A percentile compares a stretch with the other conserved stretches of the same genome.
Conservation (phyloP, 2,113 vertebrate species). For the Gadus macrocephalus region DNA sequence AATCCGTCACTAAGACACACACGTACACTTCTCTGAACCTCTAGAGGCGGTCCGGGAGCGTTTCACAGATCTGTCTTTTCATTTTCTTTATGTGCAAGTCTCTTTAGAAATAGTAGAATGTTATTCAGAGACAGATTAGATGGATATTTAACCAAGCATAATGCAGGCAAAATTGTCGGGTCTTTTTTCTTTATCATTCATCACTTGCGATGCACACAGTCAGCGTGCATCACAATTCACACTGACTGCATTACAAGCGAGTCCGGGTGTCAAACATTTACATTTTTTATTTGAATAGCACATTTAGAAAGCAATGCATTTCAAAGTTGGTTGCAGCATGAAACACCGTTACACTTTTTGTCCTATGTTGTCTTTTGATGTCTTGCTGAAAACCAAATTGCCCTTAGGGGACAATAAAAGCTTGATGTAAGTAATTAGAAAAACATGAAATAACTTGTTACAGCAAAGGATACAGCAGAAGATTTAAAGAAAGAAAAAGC, state of each 20-base stretch:
- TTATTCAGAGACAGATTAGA: slow-evolving; percentile 22
- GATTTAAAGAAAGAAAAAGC: too few relatives aligned
- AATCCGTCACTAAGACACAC: slow-evolving; percentile 38
- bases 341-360: too few relatives aligned
- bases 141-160: slow-evolving; percentile 30
- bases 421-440: too few relatives aligned
- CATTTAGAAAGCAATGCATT: too few relatives aligned
- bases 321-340: too few relatives aligned
- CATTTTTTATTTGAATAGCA: neutral
- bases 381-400: too few relatives aligned
- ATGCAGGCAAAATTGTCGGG: slow-evolving; percentile 4
- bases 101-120: slow-evolving; percentile 20
- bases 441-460: too few relatives aligned
- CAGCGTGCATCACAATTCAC: neutral
- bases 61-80: slow-evolving; percentile 17
- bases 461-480: too few relatives aligned
- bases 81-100: slow-evolving; percentile 3
- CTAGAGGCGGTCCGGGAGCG: slow-evolving; percentile 8
- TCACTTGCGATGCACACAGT: neutral
- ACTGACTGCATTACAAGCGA: slow-evolving; percentile 7
- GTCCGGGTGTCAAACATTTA: slow-evolving; percentile 18
- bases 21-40: slow-evolving; percentile 16
- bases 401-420: too few relatives aligned
- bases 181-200: slow-evolving; percentile 6
- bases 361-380: too few relatives aligned